Base-by-base conservation (phyloP, 2,797 vertebrate species). In the Oreortyx pictus region DNA sequence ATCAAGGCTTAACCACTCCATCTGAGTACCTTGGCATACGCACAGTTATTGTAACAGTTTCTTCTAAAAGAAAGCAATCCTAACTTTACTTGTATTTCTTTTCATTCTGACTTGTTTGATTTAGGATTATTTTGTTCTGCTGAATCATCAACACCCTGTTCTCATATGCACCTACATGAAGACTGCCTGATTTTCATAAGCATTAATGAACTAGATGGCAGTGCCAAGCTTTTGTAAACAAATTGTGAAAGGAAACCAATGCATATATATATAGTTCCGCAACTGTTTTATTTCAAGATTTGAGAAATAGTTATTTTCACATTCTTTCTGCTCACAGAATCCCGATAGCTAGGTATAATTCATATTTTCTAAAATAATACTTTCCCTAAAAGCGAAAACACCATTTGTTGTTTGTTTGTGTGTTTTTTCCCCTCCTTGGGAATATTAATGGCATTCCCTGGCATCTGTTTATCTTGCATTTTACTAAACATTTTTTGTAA, bases 1-100 rank as follows among this genome's bases (percentile, higher is more conserved):
- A 77, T 10, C 5, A 6, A 80, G 23, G 65, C 23, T 90, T 80
- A 72, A 87, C 54, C 0, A 0, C 60, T 88, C 22, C 78, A 80
- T 79, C 74, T 62, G 49, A 72, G 43, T 49, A 77, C 19, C 14
- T 7, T 94, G 68, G 70, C 78, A 52, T 23, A 64, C 14, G 72
- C 18, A 66, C 3, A 56, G 39, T 46, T 70, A 71, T 64, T 35
- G 23, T 33, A 27, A 65, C 24, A 54, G 16, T 8, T 87, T 57
- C 6, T 25, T 74, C 82, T 80, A 50, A 11, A 62, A 50, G 14
- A 50, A 1, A 25, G 7, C 2, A 49, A 29, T 49, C 41, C 37
- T 43, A 74, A 11, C 5, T 56, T 57, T 31, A 27, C 33, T 14
- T 52, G 52, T 7, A 33, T 71, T 86, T 68, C 5, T 50, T 56